Base-by-base conservation (phyloP, 2,888 invertebrate genomes). In the Megalurothrips usitatus region DNA sequence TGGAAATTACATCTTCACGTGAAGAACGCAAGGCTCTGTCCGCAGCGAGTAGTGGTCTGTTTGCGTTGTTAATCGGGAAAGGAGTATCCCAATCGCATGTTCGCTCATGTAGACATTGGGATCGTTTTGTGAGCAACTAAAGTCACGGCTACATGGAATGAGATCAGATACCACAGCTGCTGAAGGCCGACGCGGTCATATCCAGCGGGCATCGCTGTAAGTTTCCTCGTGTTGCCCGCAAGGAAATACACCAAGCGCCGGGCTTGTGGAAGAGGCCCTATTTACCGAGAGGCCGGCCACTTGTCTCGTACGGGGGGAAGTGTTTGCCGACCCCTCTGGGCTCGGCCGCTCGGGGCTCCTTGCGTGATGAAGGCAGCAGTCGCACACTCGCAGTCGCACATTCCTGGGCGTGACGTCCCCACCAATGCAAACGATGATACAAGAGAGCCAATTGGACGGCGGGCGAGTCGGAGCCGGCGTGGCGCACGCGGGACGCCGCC, bases 341-440 rank as follows among this genome's bases (percentile, higher is more conserved):
- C 52, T 58, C 58, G 34, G 34, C 6, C 6, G 34, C 34, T 43
- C 34, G 34, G 34, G 34, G 34, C 34, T 43, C 3, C 34, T 43
- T 58, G 58, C 58, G 58, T 58, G 58, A 58, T n/a, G 58, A 58
- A 58, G 58, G n/a, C 58, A 58, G n/a, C 58, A 58, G 58, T 58
- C 58, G 17, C 58, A 58, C n/a, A 52, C 19, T 8, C 34, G 34
- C 52, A 52, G 58, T 43, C 34, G 34, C 34, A 58, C 58, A 58
- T 58, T 17, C 58, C 58, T 58, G 58, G 6, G 58, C 19, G 52
- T 11, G 68, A 75, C 68, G 26, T 23, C 12, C 23, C 68, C 19
- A 17, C 58, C 68, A 23, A 75, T 75, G 68, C 68, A 75, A 75
- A 75, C 68, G 68, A 75, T 58, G 58, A 58, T 58, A 58, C 58